Percentiles rank a stretch among this genome's conserved stretches.
Evolutionary conservation across 2,888 invertebrate species (phyloP).

Genomic region (Agrochola lota): DNA sequence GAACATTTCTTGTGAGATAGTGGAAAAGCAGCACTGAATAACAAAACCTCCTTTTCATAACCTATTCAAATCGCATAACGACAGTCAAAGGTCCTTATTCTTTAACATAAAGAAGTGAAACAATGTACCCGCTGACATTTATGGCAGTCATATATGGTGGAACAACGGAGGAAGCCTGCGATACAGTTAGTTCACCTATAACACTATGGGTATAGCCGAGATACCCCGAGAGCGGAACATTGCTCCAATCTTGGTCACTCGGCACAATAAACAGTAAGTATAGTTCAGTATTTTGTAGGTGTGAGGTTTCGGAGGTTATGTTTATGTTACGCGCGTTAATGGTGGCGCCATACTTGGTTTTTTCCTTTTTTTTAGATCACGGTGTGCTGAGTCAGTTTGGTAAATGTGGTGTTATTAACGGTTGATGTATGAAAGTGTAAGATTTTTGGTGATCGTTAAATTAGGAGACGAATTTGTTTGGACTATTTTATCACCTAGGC

Average conservation of each 20-base stretch:
- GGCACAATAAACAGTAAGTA: slow-evolving; percentile 63
- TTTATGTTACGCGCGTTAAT: slow-evolving; percentile 46
- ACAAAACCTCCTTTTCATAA: slow-evolving; percentile 45
- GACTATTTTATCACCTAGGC: slow-evolving; percentile 28
- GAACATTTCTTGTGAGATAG: slow-evolving; percentile 30
- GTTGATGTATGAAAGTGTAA: slow-evolving; percentile 37
- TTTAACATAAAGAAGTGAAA: slow-evolving; percentile 60
- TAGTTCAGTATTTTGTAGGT: slow-evolving; percentile 54
- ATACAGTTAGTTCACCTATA: slow-evolving; percentile 83
- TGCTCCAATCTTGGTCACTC: slow-evolving; percentile 74
- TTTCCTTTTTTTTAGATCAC: slow-evolving; percentile 25
- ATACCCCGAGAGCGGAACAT: slow-evolving; percentile 82
- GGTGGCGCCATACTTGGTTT: slow-evolving; percentile 32
- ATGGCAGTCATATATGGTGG: slow-evolving; percentile 69
- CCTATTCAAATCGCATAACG: slow-evolving; percentile 52
- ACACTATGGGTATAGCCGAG: slow-evolving; percentile 77
- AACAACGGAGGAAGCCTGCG: slow-evolving; percentile 76
- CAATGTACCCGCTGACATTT: slow-evolving; percentile 64
- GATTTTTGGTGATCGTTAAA: slow-evolving; percentile 16
- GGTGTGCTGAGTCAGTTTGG: slow-evolving; percentile 45
- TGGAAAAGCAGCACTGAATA: slow-evolving; percentile 17
- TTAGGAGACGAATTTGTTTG: slow-evolving; percentile 11
- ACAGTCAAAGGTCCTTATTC: slow-evolving; percentile 58
- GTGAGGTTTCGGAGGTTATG: slow-evolving; percentile 41
- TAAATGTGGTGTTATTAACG: slow-evolving; percentile 31